phyloP scores from a whole-genome alignment of 1,140 invertebrate genomes.

The Brachionus calyciflorus region DNA sequence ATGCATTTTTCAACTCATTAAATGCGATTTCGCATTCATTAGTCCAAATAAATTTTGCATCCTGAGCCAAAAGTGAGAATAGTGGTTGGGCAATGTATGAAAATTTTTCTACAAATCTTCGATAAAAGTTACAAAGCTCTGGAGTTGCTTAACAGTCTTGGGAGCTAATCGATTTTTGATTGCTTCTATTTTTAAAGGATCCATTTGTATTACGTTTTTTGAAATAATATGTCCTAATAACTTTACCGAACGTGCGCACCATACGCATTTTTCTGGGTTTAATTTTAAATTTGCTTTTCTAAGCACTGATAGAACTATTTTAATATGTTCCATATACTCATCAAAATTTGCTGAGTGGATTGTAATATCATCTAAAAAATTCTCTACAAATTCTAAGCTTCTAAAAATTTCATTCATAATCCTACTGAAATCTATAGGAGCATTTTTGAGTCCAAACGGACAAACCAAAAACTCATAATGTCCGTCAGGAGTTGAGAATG shows the following conservation, averaged over 20 bases:
- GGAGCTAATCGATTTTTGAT: background rate
- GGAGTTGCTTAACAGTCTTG: background rate
- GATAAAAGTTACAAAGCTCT: background rate
- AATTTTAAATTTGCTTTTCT: constrained; percentile 15
- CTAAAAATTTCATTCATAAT: too few species aligned
- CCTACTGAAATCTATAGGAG: too few species aligned
- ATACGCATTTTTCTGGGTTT: constrained; percentile 20
- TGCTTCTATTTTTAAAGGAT: background rate
- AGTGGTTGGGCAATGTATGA: constrained; percentile 52
- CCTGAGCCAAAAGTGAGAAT: constrained; percentile 49
- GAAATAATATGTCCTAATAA: background rate
- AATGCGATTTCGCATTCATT: constrained; percentile 45
- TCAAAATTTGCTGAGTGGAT: constrained; percentile 8
- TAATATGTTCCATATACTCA: too few species aligned
- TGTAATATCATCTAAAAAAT: constrained; percentile 13
- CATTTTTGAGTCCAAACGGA: too few species aligned
- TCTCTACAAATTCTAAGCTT: background rate
- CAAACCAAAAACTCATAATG: too few species aligned
- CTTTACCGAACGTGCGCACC: background rate
- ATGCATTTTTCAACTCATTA: constrained; percentile 50
- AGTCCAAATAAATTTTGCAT: background rate
- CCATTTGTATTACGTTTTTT: background rate
- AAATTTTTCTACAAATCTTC: too few species aligned
- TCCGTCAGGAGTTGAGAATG: too few species aligned
- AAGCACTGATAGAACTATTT: background rate